Evolutionary conservation across 2,113 vertebrate species (phyloP), one percentile per base, ranked within the genome.

Genomic region (Paraplagusia blochii): DNA sequence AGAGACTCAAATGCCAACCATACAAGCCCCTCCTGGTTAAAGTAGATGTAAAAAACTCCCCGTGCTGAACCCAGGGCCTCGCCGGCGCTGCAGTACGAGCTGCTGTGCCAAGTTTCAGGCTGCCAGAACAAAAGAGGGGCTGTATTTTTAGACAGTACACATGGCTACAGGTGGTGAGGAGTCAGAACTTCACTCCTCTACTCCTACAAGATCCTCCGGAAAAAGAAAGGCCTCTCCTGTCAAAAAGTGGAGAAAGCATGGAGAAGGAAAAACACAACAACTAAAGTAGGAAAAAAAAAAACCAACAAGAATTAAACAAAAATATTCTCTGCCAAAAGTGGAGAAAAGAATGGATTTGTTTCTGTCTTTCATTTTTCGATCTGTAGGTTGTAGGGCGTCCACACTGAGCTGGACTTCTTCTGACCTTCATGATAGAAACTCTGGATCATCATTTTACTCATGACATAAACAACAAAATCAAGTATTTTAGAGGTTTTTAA

Each of bases 121-220:
- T 73, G 73, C 44, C 69, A 73, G 76, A 79, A 84, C 73, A 84
- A 84, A 29, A 84, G 70, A 38, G 0, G 6, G 1, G 16, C 67
- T 19, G 63, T 83, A 81, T 85, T 83, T 85, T 80, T 81, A 79
- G 83, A 76, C 4, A 0, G 42, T 77, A 46, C 75, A 72, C 72
- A 72, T 72, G 75, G 80, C 78, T 79, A 79, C 83, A 85, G 83
- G 75, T 85, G 83, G 76, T 60, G 80, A 81, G 53, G 81, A 84
- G 82, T 82, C 82, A 84, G 74, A 77, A 80, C 70, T 63, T 47
- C 17, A 39, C 72, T 74, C 66, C 76, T 73, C 53, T 61, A 81
- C 82, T 84, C 82, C 79, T 72, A 84, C 82, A 77, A 72, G 79
- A 75, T 84, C 76, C 73, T 81, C 73, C 48, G 39, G 78, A 84